Percentiles rank a stretch among this genome's conserved stretches.
Conservation (phyloP, 2,797 vertebrate species). For the Protonibea diacanthus region DNA sequence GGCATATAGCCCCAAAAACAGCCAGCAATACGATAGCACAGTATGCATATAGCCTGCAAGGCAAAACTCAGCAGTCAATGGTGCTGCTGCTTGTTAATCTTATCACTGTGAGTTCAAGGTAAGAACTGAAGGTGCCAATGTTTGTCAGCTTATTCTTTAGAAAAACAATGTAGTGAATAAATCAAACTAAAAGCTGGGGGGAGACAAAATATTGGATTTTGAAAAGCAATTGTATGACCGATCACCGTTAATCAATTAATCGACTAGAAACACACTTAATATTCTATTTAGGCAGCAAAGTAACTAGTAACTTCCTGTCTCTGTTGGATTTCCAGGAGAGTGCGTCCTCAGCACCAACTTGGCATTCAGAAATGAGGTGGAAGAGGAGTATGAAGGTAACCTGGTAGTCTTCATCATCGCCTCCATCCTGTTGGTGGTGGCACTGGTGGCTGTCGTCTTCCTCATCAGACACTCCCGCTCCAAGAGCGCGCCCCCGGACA, state of each 20-base stretch:
- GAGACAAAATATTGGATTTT: not conserved
- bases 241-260: not conserved
- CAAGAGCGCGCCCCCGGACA: conserved; percentile 75
- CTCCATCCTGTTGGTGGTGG: conserved; percentile 86
- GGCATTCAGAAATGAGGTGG: conserved; percentile 69
- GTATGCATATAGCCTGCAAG: not conserved
- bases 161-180: not conserved
- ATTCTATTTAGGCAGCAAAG: not conserved
- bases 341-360: conserved; percentile 87
- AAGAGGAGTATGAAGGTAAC: conserved; percentile 76
- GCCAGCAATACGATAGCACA: not conserved
- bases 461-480: conserved; percentile 85
- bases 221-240: not conserved
- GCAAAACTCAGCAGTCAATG: not conserved
- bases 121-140: not conserved
- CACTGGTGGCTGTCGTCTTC: conserved; percentile 79
- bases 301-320: conserved; percentile 2
- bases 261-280: not conserved
- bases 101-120: not conserved
- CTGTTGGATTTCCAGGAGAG: conserved; percentile 81
- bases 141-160: not conserved
- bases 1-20: not conserved
- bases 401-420: conserved; percentile 86
- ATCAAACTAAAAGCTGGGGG: not conserved
- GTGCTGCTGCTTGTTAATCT: not conserved